Base-by-base conservation (phyloP, 23 tunicate species). In the Aplidium turbinatum region DNA sequence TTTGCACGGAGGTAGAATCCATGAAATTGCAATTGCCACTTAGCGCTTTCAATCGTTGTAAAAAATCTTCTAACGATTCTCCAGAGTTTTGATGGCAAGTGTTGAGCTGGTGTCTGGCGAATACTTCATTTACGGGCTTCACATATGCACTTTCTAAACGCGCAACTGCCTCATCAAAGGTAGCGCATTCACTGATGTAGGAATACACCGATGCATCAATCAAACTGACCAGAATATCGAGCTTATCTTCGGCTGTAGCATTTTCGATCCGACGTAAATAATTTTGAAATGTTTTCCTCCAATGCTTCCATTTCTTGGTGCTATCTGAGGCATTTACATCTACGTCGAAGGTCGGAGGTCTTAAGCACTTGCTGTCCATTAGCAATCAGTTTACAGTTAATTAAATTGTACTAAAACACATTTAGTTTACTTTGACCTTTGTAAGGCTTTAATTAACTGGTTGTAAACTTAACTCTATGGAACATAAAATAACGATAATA, bases 291-390 rank as follows among this genome's bases (percentile, higher is more conserved):
- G 68, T 60, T 26, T 38, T 16, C 31, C n/a, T 60, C 38, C 68
- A 60, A 60, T 60, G 68, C n/a, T 4, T 36, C 68, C 68, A 60
- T 20, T 54, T 62, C 9, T 29, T 62, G 46, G 40, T 6, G 16
- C 40, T 32, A 24, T 62, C 69, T 25, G 58, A 24, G 57, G 58
- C 35, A 24, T 38, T 67, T 3, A 25, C 73, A 67, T 38, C 73
- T 13, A 57, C 58, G 6, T 38, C 73, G 26, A 36, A 67, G 3
- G 23, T 21, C 22, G 6, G 53, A 9, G 73, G 73, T 38, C 58
- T 67, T 11, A 67, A 9, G 22, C 27, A 36, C 30, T 67, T 67
- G n/a, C n/a, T n/a, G 21, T 67, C 58, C 73, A 36, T 38, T n/a
- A n/a, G n/a, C n/a, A n/a, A 20, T 36, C 13, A 5, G 5, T 62